phyloP scores from a whole-genome alignment of 2,113 vertebrate species.

The Atherinomorus stipes region DNA sequence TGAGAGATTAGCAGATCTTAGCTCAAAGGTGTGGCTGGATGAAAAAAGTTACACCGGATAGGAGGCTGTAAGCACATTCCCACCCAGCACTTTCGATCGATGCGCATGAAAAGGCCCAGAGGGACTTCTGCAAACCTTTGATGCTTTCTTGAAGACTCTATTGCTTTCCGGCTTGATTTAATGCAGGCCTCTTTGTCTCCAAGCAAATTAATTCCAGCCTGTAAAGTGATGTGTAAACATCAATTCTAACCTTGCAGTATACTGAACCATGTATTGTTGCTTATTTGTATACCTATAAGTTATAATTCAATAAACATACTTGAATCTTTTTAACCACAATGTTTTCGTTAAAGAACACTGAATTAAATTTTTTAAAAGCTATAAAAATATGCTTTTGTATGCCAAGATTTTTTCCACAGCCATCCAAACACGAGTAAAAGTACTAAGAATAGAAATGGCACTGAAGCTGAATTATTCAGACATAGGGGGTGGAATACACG shows the following conservation, averaged over 20 bases:
- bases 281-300: constrained; percentile 1
- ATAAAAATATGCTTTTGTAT: constrained; percentile 15
- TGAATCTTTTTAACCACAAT: neutral
- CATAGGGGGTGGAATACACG: constrained; percentile 62
- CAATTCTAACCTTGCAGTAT: constrained; percentile 16
- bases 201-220: constrained; percentile 49
- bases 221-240: constrained; percentile 32
- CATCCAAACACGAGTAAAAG: constrained; percentile 61
- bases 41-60: constrained; percentile 41
- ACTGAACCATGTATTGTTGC: constrained; percentile 4
- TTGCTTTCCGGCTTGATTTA: constrained; percentile 57
- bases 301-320: neutral
- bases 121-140: constrained; percentile 67
- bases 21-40: constrained; percentile 22
- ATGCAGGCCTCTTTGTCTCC: constrained; percentile 58
- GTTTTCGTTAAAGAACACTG: constrained; percentile 4
- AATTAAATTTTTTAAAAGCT: neutral
- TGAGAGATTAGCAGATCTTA: constrained; percentile 55
- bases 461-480: constrained; percentile 75
- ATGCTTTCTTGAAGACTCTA: constrained; percentile 67
- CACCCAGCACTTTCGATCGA: constrained; percentile 63
- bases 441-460: constrained; percentile 70
- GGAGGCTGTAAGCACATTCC: constrained; percentile 52
- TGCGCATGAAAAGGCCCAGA: constrained; percentile 55
- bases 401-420: constrained; percentile 20